phyloP scores from a whole-genome alignment of 2,113 vertebrate species.

The Actinemys pallida region DNA sequence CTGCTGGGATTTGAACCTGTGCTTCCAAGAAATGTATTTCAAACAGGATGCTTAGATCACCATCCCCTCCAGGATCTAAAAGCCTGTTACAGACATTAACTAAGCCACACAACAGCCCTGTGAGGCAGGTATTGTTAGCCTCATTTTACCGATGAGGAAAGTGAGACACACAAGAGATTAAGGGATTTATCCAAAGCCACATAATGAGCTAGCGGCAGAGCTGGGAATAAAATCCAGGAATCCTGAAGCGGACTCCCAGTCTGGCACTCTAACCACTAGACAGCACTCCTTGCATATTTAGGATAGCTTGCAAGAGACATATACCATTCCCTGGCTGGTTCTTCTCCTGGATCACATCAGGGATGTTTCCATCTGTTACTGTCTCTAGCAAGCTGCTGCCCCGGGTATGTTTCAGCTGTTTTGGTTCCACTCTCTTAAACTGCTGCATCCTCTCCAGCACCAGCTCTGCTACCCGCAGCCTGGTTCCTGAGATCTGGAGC shows the following conservation, averaged over 20 bases:
- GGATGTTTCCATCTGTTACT: neutral
- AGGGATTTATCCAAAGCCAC: slow-evolving; percentile 23
- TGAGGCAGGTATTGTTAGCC: neutral
- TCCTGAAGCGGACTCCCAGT: neutral
- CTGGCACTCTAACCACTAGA: neutral
- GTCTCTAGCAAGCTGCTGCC: neutral
- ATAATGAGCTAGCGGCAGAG: neutral
- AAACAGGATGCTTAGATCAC: neutral
- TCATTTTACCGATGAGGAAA: neutral
- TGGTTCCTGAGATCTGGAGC: rapidly evolving
- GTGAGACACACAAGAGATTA: neutral
- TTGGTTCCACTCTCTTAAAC: slow-evolving; percentile 86
- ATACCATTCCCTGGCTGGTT: slow-evolving; percentile 35
- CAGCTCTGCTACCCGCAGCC: slow-evolving; percentile 77
- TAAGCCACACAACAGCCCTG: neutral
- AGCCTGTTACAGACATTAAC: neutral
- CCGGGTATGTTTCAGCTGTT: slow-evolving; percentile 75
- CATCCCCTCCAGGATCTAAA: neutral
- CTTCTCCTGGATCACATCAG: slow-evolving; percentile 30
- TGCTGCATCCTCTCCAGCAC: slow-evolving; percentile 89
- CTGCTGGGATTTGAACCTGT: neutral
- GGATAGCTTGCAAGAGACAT: neutral
- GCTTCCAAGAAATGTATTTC: neutral
- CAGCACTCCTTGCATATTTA: neutral
- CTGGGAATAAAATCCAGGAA: slow-evolving; percentile 24